phyloP scores from a whole-genome alignment of 2,888 invertebrate genomes.

The Cheilosia soror region DNA sequence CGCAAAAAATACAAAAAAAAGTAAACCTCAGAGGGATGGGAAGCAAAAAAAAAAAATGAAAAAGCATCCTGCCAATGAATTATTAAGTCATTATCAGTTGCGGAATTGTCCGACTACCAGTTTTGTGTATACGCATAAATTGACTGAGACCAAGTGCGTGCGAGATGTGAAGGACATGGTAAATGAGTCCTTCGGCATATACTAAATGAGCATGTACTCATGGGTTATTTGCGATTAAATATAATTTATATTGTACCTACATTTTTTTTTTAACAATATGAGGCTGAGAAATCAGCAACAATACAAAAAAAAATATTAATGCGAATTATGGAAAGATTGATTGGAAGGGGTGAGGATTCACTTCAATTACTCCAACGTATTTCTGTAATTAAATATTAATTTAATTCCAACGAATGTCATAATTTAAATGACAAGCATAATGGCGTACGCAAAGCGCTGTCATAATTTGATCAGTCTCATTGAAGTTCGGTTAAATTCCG shows the following conservation, averaged over 20 bases:
- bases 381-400: constrained; percentile 65
- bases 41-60: constrained; percentile 5
- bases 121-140: constrained; percentile 70
- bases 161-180: constrained; percentile 43
- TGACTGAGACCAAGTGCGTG: constrained; percentile 17
- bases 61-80: constrained; percentile 71
- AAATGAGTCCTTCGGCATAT: constrained; percentile 61
- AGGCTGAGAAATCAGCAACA: background rate
- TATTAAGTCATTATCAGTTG: constrained; percentile 76
- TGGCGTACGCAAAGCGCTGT: constrained; percentile 1
- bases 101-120: constrained; percentile 72
- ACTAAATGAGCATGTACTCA: constrained; percentile 69
- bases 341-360: constrained; percentile 45
- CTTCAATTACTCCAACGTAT: constrained; percentile 34
- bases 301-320: constrained; percentile 7
- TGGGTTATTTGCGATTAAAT: constrained; percentile 69
- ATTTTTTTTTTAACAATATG: constrained; percentile 58
- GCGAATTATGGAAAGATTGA: constrained; percentile 72
- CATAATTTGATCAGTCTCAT: constrained; percentile 11
- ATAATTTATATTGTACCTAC: constrained; percentile 72
- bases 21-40: constrained; percentile 26
- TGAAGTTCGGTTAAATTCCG: background rate
- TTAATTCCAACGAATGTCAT: constrained; percentile 43
- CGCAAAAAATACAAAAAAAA: constrained; percentile 27
- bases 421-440: constrained; percentile 47